A percentile compares a stretch with the other conserved stretches of the same genome.
Conservation (phyloP, 2,797 vertebrate species). For the Sardinella longiceps region DNA sequence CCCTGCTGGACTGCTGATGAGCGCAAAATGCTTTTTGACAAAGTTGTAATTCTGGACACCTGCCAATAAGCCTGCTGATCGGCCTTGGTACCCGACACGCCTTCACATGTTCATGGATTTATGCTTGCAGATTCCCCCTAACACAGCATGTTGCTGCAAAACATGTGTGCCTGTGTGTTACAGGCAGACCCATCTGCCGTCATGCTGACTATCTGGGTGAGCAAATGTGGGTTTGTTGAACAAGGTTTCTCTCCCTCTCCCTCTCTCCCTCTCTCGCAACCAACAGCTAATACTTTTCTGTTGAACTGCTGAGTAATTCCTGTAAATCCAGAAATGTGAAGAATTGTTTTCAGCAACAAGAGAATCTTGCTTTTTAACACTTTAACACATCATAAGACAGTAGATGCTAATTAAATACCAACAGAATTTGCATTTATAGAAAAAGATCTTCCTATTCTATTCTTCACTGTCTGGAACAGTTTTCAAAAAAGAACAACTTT, state of each 20-base stretch:
- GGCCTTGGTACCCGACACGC: neutral
- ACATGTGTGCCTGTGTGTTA: conserved; percentile 5
- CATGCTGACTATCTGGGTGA: conserved; percentile 14
- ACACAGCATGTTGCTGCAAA: conserved; percentile 19
- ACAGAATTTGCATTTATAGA: neutral
- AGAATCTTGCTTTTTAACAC: neutral
- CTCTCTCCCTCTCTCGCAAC: neutral
- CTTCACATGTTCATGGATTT: conserved; percentile 23
- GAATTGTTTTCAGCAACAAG: neutral
- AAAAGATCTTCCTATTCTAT: neutral
- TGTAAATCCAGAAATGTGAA: too few species aligned
- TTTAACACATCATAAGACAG: neutral
- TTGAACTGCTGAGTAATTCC: neutral
- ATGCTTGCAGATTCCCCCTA: neutral
- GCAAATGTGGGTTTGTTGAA: neutral
- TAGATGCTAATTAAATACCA: neutral
- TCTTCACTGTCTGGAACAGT: too few species aligned
- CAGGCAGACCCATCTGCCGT: neutral
- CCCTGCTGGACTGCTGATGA: conserved; percentile 36
- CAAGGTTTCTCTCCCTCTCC: neutral
- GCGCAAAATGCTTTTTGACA: conserved; percentile 46
- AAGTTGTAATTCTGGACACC: conserved; percentile 35
- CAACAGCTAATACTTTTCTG: neutral
- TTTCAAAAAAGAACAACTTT: neutral
- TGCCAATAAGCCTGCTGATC: neutral